phyloP scores from a whole-genome alignment of 2,113 vertebrate genomes.

The Myotis yumanensis region DNA sequence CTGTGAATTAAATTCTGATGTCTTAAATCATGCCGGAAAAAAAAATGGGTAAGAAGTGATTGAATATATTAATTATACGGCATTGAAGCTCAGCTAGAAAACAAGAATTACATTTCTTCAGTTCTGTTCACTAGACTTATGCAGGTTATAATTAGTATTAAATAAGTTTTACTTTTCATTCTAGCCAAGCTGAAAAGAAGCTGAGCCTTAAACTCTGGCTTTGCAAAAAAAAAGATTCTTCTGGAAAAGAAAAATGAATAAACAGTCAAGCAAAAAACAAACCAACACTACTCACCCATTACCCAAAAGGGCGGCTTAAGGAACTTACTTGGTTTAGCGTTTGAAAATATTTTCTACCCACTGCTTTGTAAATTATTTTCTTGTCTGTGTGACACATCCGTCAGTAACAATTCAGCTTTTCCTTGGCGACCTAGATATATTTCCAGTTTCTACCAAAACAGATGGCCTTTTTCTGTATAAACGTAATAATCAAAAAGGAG shows the following conservation, averaged over 20 bases:
- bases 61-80: conserved; percentile 58
- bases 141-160: conserved; percentile 23
- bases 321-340: background rate
- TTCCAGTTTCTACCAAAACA: conserved; percentile 58
- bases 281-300: background rate
- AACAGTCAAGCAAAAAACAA: conserved; percentile 47
- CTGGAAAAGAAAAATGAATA: background rate
- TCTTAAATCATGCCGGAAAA: conserved; percentile 40
- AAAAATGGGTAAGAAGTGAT: conserved; percentile 21
- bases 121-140: conserved; percentile 52
- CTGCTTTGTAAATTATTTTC: conserved; percentile 59
- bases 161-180: conserved; percentile 51
- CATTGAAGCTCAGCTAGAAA: conserved; percentile 31
- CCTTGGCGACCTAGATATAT: conserved; percentile 38
- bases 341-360: conserved; percentile 52
- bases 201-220: conserved; percentile 42
- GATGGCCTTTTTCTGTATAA: conserved; percentile 5
- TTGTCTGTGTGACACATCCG: conserved; percentile 53
- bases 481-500: background rate
- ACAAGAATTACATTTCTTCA: conserved; percentile 54
- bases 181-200: conserved; percentile 44
- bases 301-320: background rate
- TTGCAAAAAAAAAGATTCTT: conserved; percentile 40
- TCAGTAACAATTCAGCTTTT: conserved; percentile 64
- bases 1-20: conserved; percentile 61